Evolutionary conservation across 1,140 invertebrate genomes (phyloP).

Genomic region (Tetranychus urticae): DNA sequence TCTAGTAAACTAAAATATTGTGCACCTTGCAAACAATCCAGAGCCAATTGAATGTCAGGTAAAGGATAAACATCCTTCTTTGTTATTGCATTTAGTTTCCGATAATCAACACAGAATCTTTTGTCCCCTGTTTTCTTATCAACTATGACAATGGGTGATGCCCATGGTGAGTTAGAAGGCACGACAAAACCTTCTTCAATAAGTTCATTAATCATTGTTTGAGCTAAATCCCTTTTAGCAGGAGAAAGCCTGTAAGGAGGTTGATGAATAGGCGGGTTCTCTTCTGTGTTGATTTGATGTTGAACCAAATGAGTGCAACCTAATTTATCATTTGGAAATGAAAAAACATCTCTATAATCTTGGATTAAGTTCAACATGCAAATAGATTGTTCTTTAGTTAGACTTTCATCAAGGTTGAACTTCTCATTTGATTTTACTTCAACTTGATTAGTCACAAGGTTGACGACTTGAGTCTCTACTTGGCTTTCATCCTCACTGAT

Average conservation of each 20-base stretch:
- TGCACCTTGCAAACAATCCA: constrained; percentile 17
- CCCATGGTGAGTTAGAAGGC: constrained; percentile 22
- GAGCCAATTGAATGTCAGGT: constrained; percentile 17
- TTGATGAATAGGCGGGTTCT: not conserved
- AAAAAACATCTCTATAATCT: not conserved
- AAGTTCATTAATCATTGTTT: constrained; percentile 3
- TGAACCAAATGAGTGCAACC: not conserved
- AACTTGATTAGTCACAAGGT: too few relatives aligned
- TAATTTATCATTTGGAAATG: not conserved
- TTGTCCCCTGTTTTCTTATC: constrained; percentile 24
- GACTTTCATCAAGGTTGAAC: too few relatives aligned
- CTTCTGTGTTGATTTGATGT: not conserved
- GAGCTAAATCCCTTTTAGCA: not conserved
- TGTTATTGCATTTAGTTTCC: constrained; percentile 20
- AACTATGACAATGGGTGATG: constrained; percentile 24
- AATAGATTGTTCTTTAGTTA: too few relatives aligned
- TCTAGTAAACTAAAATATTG: constrained; percentile 4
- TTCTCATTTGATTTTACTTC: too few relatives aligned
- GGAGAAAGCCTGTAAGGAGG: not conserved
- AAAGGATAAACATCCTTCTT: constrained; percentile 19
- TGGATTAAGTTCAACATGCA: not conserved
- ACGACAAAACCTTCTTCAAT: constrained; percentile 23
- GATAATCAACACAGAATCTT: constrained; percentile 27
- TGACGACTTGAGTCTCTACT: too few relatives aligned
- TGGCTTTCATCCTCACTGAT: too few relatives aligned